These are phyloP conservation scores for Cacoxenus indagator DNA, from an alignment of 2,888 invertebrate species.

Conservation along the genomic window DNA sequence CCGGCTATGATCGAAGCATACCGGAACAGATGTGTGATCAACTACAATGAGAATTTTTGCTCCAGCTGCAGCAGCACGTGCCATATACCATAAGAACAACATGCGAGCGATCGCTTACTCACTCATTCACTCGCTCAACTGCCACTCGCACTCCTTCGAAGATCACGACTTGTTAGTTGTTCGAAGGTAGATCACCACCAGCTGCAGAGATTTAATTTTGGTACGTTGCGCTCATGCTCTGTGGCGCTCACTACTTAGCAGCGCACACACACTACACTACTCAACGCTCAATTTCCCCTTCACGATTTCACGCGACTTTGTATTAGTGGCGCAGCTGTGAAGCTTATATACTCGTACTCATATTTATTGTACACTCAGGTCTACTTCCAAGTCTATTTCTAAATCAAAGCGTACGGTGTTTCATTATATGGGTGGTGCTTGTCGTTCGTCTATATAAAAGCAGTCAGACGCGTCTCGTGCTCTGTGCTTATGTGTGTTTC, in stretches of 20 bases:
- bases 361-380: too few relatives aligned
- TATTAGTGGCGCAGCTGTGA: conserved; percentile 40
- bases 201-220: conserved; percentile 51
- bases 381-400: conserved; percentile 50
- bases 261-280: conserved; percentile 2
- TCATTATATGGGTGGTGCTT: conserved; percentile 32
- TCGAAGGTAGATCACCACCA: conserved; percentile 50
- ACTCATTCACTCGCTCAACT: conserved; percentile 18
- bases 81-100: conserved; percentile 20
- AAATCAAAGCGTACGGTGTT: conserved; percentile 32
- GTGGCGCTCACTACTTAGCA: conserved; percentile 15
- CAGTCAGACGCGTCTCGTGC: conserved; percentile 21
- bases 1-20: conserved; percentile 47
- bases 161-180: neutral
- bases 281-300: conserved; percentile 6
- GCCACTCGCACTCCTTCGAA: conserved; percentile 21
- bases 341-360: conserved; percentile 57
- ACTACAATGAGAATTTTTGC: conserved; percentile 35
- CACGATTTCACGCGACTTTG: neutral
- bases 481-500: conserved; percentile 21
- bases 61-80: conserved; percentile 43
- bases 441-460: conserved; percentile 29
- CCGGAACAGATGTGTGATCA: conserved; percentile 54
- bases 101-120: conserved; percentile 29
- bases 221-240: conserved; percentile 29